phyloP scores from a whole-genome alignment of 2,888 invertebrate species.

The Thecophora atra region DNA sequence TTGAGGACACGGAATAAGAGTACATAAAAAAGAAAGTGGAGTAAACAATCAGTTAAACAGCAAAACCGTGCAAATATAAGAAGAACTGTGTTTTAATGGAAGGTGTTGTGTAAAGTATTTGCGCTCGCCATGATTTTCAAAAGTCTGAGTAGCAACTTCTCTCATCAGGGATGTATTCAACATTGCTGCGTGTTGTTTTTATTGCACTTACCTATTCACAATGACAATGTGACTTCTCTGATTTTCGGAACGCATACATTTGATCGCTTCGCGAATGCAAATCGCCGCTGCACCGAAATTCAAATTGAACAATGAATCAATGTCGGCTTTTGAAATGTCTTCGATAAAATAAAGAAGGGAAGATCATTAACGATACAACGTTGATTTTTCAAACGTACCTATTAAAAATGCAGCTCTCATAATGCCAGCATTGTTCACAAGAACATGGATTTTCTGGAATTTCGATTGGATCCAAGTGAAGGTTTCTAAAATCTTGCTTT shows the following conservation, averaged over 20 bases:
- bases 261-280: conserved; percentile 69
- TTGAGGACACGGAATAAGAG: conserved; percentile 4
- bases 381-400: conserved; percentile 47
- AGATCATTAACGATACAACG: not conserved
- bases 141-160: no score
- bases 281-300: conserved; percentile 71
- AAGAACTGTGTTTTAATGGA: not conserved
- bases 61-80: not conserved
- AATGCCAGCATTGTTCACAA: conserved; percentile 65
- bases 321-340: conserved; percentile 59
- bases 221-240: conserved; percentile 71
- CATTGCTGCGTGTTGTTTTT: no score
- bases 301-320: conserved; percentile 62
- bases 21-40: conserved; percentile 1
- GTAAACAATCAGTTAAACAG: not conserved
- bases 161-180: no score
- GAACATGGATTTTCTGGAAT: conserved; percentile 59
- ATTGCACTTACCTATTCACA: conserved; percentile 70
- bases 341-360: conserved; percentile 9
- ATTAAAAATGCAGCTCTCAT: conserved; percentile 61
- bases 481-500: conserved; percentile 54
- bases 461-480: conserved; percentile 60
- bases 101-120: no score
- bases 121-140: no score
- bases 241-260: conserved; percentile 68